Evolutionary conservation across 2,797 vertebrate genomes (phyloP).

Genomic region (Anguilla pacifica): DNA sequence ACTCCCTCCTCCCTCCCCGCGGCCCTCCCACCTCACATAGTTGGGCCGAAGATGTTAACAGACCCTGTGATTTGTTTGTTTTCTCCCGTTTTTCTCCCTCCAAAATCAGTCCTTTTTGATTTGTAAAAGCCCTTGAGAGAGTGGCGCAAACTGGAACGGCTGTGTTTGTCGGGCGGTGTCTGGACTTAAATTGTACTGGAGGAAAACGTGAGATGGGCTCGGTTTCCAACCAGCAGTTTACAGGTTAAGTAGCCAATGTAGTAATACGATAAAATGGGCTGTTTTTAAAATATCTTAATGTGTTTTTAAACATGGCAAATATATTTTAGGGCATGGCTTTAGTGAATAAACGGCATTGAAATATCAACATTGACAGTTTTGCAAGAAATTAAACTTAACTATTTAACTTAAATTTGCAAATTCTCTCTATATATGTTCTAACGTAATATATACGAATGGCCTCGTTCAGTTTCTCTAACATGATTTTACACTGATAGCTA

Average conservation of each 20-base stretch:
- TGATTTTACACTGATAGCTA: neutral
- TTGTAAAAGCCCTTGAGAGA: conserved; percentile 62
- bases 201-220: conserved; percentile 83
- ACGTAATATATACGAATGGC: neutral
- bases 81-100: conserved; percentile 63
- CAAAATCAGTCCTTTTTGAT: conserved; percentile 49
- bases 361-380: neutral
- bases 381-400: neutral
- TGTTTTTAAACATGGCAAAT: neutral
- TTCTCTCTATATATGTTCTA: neutral
- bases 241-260: conserved; percentile 78
- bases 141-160: conserved; percentile 61
- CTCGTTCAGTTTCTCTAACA: neutral
- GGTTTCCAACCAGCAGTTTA: conserved; percentile 88
- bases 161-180: conserved; percentile 62
- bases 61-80: conserved; percentile 80
- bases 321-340: neutral
- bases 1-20: conserved; percentile 62
- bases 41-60: conserved; percentile 81
- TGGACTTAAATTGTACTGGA: conserved; percentile 69
- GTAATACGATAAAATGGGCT: neutral
- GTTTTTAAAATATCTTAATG: neutral
- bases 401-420: neutral
- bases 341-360: neutral
- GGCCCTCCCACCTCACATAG: conserved; percentile 83